Evolutionary conservation across 2,888 invertebrate species (phyloP).

Genomic region (Conomelus anceps): DNA sequence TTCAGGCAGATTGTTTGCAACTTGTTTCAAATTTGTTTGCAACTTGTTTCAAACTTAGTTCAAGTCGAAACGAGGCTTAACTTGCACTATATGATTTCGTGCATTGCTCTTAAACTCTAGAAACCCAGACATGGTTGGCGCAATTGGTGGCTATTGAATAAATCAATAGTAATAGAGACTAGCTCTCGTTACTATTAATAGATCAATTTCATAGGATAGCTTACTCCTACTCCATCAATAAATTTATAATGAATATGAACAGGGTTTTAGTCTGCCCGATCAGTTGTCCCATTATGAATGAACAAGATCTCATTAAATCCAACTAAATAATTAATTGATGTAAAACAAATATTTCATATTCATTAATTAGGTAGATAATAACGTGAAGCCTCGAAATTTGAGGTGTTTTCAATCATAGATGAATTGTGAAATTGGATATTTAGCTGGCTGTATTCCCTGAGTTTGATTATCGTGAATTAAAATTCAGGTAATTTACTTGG

Average conservation of each 20-base stretch:
- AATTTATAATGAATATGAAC: neutral
- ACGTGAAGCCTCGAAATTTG: neutral
- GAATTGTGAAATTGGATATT: too few relatives aligned
- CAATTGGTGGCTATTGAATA: neutral
- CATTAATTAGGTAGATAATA: neutral
- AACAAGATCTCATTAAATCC: neutral
- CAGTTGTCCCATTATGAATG: neutral
- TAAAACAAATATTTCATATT: neutral
- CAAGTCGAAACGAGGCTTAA: too few relatives aligned
- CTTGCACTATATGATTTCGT: neutral
- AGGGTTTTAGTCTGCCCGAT: neutral
- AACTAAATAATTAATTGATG: neutral
- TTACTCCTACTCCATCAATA: neutral
- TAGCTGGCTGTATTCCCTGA: too few relatives aligned
- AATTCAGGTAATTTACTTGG: too few relatives aligned
- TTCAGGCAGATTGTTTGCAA: too few relatives aligned
- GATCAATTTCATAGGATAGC: neutral
- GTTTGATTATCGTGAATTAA: too few relatives aligned
- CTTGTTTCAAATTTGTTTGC: too few relatives aligned
- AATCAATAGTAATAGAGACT: neutral
- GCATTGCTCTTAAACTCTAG: neutral
- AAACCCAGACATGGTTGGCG: neutral
- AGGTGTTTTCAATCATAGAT: neutral
- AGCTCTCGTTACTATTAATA: neutral
- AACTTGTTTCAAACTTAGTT: too few relatives aligned